Percentiles rank a stretch among this genome's conserved stretches.
These are phyloP conservation scores for Patella caerulea DNA, from an alignment of 2,888 invertebrate species.

Conservation along the genomic window DNA sequence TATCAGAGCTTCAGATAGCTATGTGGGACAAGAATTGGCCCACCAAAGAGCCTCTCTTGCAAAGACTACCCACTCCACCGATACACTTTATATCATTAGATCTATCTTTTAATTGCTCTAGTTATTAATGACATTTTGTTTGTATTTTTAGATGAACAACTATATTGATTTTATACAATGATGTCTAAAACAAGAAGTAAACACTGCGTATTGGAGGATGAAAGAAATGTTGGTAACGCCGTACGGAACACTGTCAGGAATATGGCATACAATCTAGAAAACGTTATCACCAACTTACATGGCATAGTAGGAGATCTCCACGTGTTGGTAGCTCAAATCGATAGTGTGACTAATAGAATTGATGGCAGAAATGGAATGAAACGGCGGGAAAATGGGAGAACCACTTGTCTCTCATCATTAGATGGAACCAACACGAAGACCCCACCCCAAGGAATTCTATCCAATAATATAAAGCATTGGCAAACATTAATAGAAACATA, in stretches of 20 bases:
- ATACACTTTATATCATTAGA: too few species aligned
- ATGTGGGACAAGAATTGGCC: too few species aligned
- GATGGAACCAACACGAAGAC: background rate
- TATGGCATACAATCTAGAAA: conserved; percentile 36
- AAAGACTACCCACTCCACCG: too few species aligned
- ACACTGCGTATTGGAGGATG: background rate
- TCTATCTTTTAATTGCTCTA: too few species aligned
- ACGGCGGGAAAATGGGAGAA: conserved; percentile 11
- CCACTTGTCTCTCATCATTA: background rate
- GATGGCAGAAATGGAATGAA: conserved; percentile 23
- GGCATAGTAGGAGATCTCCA: conserved; percentile 38
- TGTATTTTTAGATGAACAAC: too few species aligned
- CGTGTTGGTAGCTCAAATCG: conserved; percentile 35
- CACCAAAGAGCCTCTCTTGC: too few species aligned
- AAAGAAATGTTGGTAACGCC: conserved; percentile 7
- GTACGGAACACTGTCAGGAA: conserved; percentile 26
- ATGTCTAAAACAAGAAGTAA: background rate
- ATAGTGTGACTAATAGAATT: conserved; percentile 33
- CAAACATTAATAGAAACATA: conserved; percentile 19
- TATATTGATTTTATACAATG: background rate
- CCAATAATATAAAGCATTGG: conserved; percentile 21
- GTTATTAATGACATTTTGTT: too few species aligned
- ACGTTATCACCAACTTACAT: conserved; percentile 31
- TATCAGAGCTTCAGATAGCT: too few species aligned
- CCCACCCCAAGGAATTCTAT: background rate